Conservation (phyloP, 2,888 invertebrate genomes). For the Lamellibrachia columna region DNA sequence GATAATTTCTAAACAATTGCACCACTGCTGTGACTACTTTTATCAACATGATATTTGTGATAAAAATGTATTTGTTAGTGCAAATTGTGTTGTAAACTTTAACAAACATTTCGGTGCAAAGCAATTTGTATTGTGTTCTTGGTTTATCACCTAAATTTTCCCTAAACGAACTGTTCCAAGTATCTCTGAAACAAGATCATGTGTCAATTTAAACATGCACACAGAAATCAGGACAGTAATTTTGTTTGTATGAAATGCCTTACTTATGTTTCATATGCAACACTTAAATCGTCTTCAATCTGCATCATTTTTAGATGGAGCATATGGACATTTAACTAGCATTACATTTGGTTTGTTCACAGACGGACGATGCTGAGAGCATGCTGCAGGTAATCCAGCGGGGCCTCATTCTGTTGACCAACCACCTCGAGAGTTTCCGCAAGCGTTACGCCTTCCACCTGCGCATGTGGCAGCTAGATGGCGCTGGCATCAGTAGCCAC, state of each 20-base stretch:
- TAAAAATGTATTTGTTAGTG: no score
- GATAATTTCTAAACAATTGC: no score
- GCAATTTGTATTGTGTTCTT: no score
- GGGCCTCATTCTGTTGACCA: slow-evolving; percentile 85
- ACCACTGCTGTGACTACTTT: no score
- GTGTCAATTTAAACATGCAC: no score
- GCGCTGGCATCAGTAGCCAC: slow-evolving; percentile 77
- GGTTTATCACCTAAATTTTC: no score
- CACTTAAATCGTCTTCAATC: not conserved
- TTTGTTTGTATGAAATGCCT: not conserved
- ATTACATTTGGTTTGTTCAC: not conserved
- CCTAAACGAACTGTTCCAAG: no score
- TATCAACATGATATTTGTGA: no score
- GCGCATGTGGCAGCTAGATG: slow-evolving; percentile 87
- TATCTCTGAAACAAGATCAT: no score
- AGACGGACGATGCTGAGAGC: slow-evolving; percentile 74
- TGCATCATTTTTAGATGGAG: not conserved
- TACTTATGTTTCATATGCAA: not conserved
- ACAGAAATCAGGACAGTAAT: not conserved
- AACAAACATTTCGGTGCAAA: no score
- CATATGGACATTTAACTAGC: not conserved
- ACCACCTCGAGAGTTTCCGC: slow-evolving; percentile 91
- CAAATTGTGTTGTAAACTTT: no score
- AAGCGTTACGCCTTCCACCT: slow-evolving; percentile 63
- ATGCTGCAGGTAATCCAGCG: slow-evolving; percentile 89